A percentile compares a stretch with the other conserved stretches of the same genome.
phyloP scores from a whole-genome alignment of 2,113 vertebrate genomes.

The Furnarius figulus region DNA sequence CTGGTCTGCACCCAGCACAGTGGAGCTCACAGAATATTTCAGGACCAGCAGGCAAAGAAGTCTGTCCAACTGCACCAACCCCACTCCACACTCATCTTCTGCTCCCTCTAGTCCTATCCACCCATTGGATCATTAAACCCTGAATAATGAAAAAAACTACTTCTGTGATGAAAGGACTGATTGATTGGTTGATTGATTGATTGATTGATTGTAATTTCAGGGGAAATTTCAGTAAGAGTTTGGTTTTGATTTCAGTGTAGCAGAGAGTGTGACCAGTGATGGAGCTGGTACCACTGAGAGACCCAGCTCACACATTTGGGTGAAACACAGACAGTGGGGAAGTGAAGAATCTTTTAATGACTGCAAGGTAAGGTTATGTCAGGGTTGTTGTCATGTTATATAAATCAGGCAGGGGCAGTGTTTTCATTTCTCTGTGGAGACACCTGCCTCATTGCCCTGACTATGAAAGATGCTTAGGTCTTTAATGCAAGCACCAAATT shows the following conservation, averaged over 20 bases:
- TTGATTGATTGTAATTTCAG: neutral
- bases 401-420: neutral
- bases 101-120: neutral
- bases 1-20: neutral
- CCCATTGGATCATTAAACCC: neutral
- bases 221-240: neutral
- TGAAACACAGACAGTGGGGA: neutral
- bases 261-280: neutral
- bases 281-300: neutral
- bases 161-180: neutral
- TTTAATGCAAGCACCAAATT: neutral
- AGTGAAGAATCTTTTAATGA: neutral
- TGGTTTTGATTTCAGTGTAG: neutral
- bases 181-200: neutral
- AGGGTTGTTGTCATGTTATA: neutral
- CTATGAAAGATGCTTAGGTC: neutral
- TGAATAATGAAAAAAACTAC: neutral
- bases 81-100: neutral
- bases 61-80: neutral
- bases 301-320: too few species aligned
- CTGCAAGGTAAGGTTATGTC: neutral
- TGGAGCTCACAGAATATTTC: neutral
- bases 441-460: neutral
- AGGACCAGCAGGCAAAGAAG: neutral
- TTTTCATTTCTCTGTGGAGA: neutral